Evolutionary conservation across 2,888 invertebrate species (phyloP), one percentile per base, ranked within the genome.

Genomic region (Taphrorychus bicolor): DNA sequence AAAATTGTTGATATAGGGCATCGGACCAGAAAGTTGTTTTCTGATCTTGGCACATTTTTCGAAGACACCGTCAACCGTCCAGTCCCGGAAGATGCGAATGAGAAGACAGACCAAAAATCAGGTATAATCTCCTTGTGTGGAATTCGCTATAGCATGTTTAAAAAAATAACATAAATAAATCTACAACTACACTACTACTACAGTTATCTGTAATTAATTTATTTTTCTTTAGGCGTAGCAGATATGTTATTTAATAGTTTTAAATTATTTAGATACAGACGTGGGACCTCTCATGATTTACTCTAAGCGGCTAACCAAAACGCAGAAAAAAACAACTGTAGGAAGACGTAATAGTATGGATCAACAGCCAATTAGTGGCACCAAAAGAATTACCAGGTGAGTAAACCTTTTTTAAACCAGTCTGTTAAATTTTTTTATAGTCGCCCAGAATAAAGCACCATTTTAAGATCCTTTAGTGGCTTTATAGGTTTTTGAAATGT

Each of bases 281-380:
- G 48, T n/a, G 7, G 19, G 16, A 16, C 16, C 48, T 48, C 5
- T 19, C 16, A 3, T 14, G 9, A 48, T 19, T 48, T 48, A 48
- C 16, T n/a, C 48, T 9, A 19, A 9, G 16, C 9, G 7, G 16
- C 45, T 56, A 7, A 52, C 68, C 1, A 65, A 70, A 21, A 54
- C 66, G 18, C 69, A 70, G 40, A 59, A 64, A 23, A 67, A 59
- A 16, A 65, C 70, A 18, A 52, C 57, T 59, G 53, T 45, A 59
- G 53, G 32, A 3, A 11, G 32, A 32, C 32, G 32, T 3, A 32
- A 11, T 3, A 32, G 32, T 32, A 11, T 32, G 32, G 32, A 32
- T 32, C 32, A 32, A 32, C 32, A 7, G 32, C 11, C 32, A 32
- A 9, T 11, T 32, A 32, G 32, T 32, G 32, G 9, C 7, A 32